phyloP scores from a whole-genome alignment of 92 coral and sea anemone genomes.

The Zoanthus sansibaricus region DNA sequence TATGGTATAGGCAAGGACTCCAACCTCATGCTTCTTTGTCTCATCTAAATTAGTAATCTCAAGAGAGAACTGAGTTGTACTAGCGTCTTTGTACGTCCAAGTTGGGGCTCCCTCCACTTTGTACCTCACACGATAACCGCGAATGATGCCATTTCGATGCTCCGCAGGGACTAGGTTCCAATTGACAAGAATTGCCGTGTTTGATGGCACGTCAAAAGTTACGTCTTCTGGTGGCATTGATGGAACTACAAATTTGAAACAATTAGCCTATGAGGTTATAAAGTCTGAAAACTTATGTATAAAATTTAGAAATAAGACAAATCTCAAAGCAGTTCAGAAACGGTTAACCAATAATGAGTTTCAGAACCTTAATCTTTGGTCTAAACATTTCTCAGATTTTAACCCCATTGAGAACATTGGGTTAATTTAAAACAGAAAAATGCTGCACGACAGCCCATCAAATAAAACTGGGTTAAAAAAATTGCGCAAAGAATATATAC shows the following conservation, averaged over 20 bases:
- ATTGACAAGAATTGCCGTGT: constrained; percentile 32
- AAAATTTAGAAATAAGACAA: too few species aligned
- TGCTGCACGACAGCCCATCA: too few species aligned
- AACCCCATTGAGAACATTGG: too few species aligned
- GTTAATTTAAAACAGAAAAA: too few species aligned
- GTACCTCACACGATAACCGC: constrained; percentile 78
- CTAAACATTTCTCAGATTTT: too few species aligned
- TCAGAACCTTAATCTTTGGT: too few species aligned
- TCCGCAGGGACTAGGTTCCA: constrained; percentile 68
- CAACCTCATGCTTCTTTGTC: constrained; percentile 68
- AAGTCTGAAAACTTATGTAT: too few species aligned
- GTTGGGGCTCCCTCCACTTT: constrained; percentile 42
- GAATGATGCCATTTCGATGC: constrained; percentile 73
- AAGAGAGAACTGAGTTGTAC: constrained; percentile 40
- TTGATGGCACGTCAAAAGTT: constrained; percentile 63
- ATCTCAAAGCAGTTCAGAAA: too few species aligned
- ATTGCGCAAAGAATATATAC: too few species aligned
- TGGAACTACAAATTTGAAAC: constrained; percentile 53
- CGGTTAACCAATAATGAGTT: too few species aligned
- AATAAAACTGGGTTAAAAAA: too few species aligned
- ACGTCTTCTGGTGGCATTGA: constrained; percentile 74
- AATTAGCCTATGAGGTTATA: too few species aligned
- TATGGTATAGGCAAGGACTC: constrained; percentile 76
- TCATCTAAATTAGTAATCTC: constrained; percentile 58
- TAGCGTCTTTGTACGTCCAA: constrained; percentile 40